Base-by-base conservation (phyloP, 2,888 invertebrate species). In the Aspidapion aeneum region DNA sequence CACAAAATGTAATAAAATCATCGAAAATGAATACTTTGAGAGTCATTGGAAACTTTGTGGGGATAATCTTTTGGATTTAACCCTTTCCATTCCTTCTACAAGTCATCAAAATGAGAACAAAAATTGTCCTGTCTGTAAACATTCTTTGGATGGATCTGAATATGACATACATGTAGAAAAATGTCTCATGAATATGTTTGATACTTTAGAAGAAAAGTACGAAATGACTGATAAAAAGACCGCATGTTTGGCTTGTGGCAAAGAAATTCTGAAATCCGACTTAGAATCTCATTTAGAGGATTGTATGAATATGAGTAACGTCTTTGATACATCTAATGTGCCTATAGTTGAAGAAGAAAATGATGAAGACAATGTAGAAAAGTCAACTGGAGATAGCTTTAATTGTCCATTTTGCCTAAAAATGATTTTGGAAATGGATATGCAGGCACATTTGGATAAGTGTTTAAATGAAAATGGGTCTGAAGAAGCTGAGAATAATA, bases 381-480 rank as follows among this genome's bases (percentile, higher is more conserved):
- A 21, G 9, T 56, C 16, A 19, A 5, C 20, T 0, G 70, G 75
- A 55, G 65, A 61, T 57, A 63, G 76, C 1, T 74, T 82, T 54
- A 85, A 85, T 70, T 89, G 88, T 70, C 89, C 88, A 0, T 83
- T 86, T 72, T 89, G 89, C 71, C 80, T 85, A 71, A 68, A 79
- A 66, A 79, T 85, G 76, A 71, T 87, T 51, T 78, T 82, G 68
- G 79, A 82, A 69, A 70, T 66, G 21, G 77, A 81, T 21, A 88
- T 88, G 86, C 85, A 85, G 72, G 68, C 72, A 1, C 89, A 89
- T 79, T 82, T 89, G 60, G 85, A 87, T 76, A 56, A 65, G 2
- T 84, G 84, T 70, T 70, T 78, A 52, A 68, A 68, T 57, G 66
- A 20, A 54, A 67, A 71, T 62, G 21, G 50, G 52, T 49, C 35